A percentile compares a stretch with the other conserved stretches of the same genome.
Conservation (phyloP, 1,140 invertebrate species). For the Notospermus geniculatus region DNA sequence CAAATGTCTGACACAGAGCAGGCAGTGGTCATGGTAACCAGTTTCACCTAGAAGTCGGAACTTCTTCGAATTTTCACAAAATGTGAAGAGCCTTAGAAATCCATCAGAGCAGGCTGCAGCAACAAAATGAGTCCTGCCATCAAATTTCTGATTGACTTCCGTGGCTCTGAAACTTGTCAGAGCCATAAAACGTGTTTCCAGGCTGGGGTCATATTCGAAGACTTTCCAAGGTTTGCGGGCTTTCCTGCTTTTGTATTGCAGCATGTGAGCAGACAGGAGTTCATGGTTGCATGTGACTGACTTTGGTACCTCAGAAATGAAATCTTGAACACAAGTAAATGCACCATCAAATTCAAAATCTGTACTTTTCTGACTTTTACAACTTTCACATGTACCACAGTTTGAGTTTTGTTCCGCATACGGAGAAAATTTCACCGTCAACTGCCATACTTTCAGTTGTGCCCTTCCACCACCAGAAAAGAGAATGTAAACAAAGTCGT, state of each 20-base stretch:
- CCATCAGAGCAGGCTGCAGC: slow-evolving; percentile 73
- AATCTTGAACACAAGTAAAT: neutral
- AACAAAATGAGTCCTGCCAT: slow-evolving; percentile 33
- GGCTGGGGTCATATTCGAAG: slow-evolving; percentile 56
- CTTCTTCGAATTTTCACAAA: neutral
- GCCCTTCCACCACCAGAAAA: slow-evolving; percentile 74
- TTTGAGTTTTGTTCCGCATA: no score
- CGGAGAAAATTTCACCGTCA: slow-evolving; percentile 18
- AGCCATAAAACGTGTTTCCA: slow-evolving; percentile 70
- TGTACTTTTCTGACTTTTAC: no score
- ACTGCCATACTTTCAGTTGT: slow-evolving; percentile 69
- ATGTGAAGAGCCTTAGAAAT: slow-evolving; percentile 59
- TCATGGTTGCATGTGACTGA: slow-evolving; percentile 15
- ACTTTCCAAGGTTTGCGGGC: slow-evolving; percentile 55
- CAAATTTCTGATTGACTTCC: slow-evolving; percentile 54
- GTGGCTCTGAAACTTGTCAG: slow-evolving; percentile 26
- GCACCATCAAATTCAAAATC: neutral
- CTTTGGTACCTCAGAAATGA: no score
- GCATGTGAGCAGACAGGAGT: slow-evolving; percentile 25
- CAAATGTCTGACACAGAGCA: slow-evolving; percentile 40
- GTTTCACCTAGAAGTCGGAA: slow-evolving; percentile 28
- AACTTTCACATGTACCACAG: no score
- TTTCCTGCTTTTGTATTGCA: slow-evolving; percentile 31
- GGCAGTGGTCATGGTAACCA: slow-evolving; percentile 43
- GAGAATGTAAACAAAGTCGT: slow-evolving; percentile 58